phyloP scores from a whole-genome alignment of 2,797 vertebrate species.

The Rhynchotus rufescens region DNA sequence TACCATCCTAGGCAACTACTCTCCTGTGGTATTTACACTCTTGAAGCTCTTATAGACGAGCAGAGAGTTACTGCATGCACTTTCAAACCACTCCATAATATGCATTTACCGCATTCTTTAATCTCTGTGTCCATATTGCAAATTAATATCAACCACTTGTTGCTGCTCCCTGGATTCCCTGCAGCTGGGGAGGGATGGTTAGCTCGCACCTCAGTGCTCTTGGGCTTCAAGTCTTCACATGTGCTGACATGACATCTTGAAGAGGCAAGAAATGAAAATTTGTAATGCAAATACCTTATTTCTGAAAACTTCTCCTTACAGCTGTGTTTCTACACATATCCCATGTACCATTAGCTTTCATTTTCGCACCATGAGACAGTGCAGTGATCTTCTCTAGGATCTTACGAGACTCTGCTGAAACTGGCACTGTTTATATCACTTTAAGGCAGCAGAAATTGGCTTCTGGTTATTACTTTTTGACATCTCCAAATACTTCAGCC shows the following conservation, averaged over 20 bases:
- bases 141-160: neutral
- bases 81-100: neutral
- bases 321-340: neutral
- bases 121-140: neutral
- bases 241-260: neutral
- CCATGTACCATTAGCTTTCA: neutral
- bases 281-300: neutral
- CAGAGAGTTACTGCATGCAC: neutral
- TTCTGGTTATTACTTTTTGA: neutral
- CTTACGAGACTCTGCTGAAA: neutral
- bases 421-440: neutral
- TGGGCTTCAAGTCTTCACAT: neutral
- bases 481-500: neutral
- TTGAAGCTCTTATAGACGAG: conserved; percentile 6
- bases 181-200: neutral
- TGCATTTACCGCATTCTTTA: neutral
- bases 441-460: neutral
- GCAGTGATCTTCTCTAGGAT: neutral
- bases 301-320: neutral
- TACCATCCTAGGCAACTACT: conserved; percentile 42
- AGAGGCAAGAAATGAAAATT: neutral
- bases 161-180: neutral
- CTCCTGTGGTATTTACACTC: conserved; percentile 47
- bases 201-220: neutral
- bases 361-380: neutral